These are phyloP conservation scores for Chaetorhynchus papuensis DNA, from an alignment of 2,113 vertebrate genomes.

Conservation along the genomic window DNA sequence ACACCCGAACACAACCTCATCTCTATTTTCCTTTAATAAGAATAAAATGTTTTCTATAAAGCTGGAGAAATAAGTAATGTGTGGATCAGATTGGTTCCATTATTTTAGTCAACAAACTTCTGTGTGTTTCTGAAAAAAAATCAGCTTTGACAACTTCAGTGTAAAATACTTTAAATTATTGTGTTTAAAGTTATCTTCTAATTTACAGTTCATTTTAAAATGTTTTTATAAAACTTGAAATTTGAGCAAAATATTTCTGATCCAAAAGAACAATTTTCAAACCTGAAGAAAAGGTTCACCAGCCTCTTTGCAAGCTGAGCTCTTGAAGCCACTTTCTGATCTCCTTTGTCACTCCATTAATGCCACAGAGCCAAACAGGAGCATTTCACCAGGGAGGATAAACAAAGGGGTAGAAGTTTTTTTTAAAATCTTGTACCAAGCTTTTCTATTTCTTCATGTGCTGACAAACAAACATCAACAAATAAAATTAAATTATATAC, in stretches of 20 bases:
- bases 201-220: not conserved
- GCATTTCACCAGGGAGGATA: not conserved
- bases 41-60: not conserved
- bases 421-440: not conserved
- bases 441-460: not conserved
- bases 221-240: not conserved
- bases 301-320: not conserved
- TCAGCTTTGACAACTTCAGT: not conserved
- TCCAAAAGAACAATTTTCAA: not conserved
- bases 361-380: not conserved
- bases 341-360: fast-evolving
- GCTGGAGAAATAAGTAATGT: not conserved
- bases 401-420: not conserved
- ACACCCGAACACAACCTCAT: not conserved
- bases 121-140: not conserved
- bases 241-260: not conserved
- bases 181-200: not conserved
- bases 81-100: not conserved
- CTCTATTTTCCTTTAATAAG: not conserved
- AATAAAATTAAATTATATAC: not conserved
- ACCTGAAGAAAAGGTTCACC: not conserved
- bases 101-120: not conserved
- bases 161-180: not conserved
- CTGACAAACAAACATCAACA: not conserved
- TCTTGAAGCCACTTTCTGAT: not conserved